Evolutionary conservation across 2,888 invertebrate genomes (phyloP).

Genomic region (Agrochola macilenta): DNA sequence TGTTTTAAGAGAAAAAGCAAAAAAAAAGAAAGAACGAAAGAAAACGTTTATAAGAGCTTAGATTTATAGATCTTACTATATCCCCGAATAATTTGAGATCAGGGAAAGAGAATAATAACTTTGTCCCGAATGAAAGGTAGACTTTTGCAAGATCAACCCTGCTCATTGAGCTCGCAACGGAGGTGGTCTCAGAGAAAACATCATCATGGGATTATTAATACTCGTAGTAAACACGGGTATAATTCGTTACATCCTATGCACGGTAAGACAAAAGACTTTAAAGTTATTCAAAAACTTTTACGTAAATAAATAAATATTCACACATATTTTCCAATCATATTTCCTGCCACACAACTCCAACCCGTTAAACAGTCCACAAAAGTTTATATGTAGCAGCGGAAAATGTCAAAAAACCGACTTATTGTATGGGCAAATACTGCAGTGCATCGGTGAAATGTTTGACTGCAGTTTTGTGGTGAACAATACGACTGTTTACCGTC

Average conservation of each 20-base stretch:
- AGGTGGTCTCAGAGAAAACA: background rate
- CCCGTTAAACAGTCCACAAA: constrained; percentile 26
- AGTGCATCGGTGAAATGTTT: constrained; percentile 54
- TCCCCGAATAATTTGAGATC: background rate
- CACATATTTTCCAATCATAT: constrained; percentile 2
- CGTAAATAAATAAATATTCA: constrained; percentile 2
- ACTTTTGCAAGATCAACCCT: background rate
- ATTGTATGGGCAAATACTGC: constrained; percentile 45
- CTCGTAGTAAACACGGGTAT: background rate
- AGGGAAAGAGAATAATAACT: background rate
- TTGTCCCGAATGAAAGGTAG: background rate
- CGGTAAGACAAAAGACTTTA: background rate
- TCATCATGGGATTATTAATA: no score
- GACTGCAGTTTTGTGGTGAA: constrained; percentile 52
- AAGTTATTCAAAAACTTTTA: constrained; percentile 6
- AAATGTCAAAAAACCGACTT: constrained; percentile 55
- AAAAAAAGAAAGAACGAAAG: no score
- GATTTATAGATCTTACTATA: background rate
- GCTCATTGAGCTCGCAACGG: background rate
- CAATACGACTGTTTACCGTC: constrained; percentile 78
- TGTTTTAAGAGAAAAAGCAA: no score
- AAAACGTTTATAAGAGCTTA: no score
- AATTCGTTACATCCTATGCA: background rate
- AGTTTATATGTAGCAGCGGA: constrained; percentile 39
- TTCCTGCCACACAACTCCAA: constrained; percentile 2